A percentile compares a stretch with the other conserved stretches of the same genome.
phyloP scores from a whole-genome alignment of 92 coral and sea anemone species.

The Actinernus sp. region DNA sequence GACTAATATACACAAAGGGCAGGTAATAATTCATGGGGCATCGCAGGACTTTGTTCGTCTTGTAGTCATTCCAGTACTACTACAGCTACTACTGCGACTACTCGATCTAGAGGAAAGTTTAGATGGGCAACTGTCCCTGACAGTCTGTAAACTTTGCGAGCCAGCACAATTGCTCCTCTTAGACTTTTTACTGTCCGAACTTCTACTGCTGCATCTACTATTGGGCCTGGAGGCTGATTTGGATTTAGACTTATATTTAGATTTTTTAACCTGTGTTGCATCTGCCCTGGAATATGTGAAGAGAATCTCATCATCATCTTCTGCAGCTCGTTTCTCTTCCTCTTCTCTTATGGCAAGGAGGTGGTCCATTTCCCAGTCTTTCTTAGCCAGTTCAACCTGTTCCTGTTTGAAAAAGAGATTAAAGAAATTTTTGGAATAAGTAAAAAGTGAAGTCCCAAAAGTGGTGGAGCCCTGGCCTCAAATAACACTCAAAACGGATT shows the following conservation, averaged over 20 bases:
- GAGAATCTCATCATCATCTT: slow-evolving; percentile 92
- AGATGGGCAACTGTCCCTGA: slow-evolving; percentile 62
- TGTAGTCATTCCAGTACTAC: slow-evolving; percentile 66
- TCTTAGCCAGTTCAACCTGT: slow-evolving; percentile 92
- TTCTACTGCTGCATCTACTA: slow-evolving; percentile 60
- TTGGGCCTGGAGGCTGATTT: slow-evolving; percentile 55
- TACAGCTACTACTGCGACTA: slow-evolving; percentile 80
- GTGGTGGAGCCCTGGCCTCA: too few species aligned
- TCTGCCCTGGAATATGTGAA: slow-evolving; percentile 93
- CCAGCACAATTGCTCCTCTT: slow-evolving; percentile 63
- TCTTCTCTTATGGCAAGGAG: slow-evolving; percentile 89
- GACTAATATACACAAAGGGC: too few species aligned
- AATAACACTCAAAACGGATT: too few species aligned
- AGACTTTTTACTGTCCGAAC: slow-evolving; percentile 14
- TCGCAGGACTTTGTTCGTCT: slow-evolving; percentile 57
- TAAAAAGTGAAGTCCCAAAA: too few species aligned
- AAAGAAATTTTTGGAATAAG: too few species aligned
- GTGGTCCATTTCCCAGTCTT: slow-evolving; percentile 98
- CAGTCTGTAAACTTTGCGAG: slow-evolving; percentile 44
- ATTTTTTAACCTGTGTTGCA: slow-evolving; percentile 98
- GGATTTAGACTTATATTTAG: slow-evolving; percentile 81
- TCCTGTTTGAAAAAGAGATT: too few species aligned
- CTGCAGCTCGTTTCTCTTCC: slow-evolving; percentile 95
- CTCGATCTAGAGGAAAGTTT: slow-evolving; percentile 65
- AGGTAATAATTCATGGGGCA: slow-evolving; percentile 6